Evolutionary conservation across 2,888 invertebrate species (phyloP).

Genomic region (Cactoblastis cactorum): DNA sequence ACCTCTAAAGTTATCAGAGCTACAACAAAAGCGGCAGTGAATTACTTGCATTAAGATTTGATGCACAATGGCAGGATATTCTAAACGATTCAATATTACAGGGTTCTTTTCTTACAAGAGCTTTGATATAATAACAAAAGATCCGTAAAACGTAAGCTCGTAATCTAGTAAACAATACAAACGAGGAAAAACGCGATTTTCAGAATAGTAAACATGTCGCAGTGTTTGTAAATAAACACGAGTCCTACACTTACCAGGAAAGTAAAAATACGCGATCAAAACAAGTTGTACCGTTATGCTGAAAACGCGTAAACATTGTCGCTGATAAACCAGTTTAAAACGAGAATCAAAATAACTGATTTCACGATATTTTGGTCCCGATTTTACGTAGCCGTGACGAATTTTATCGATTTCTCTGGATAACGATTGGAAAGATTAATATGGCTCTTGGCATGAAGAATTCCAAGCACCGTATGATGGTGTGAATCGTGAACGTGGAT

Average conservation of each 20-base stretch:
- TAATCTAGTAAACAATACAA: constrained; percentile 37
- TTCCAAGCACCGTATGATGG: constrained; percentile 64
- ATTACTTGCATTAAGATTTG: background rate
- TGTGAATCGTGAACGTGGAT: constrained; percentile 73
- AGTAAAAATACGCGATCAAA: constrained; percentile 49
- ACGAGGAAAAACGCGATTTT: constrained; percentile 36
- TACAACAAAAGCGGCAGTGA: constrained; percentile 12
- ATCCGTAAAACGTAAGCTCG: constrained; percentile 39
- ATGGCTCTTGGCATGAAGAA: constrained; percentile 50
- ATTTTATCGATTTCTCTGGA: constrained; percentile 14
- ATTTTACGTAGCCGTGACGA: constrained; percentile 20
- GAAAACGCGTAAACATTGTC: constrained; percentile 55
- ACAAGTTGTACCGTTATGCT: constrained; percentile 72
- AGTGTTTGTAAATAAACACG: constrained; percentile 60
- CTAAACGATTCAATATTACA: background rate
- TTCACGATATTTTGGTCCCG: constrained; percentile 36
- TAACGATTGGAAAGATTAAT: constrained; percentile 16
- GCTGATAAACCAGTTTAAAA: constrained; percentile 45
- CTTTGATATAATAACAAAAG: constrained; percentile 39
- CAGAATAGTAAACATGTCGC: constrained; percentile 24
- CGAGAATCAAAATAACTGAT: constrained; percentile 46
- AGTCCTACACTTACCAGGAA: constrained; percentile 22
- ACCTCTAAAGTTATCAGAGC: background rate
- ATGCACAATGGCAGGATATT: background rate
- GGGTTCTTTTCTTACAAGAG: constrained; percentile 28